A percentile compares a stretch with the other conserved stretches of the same genome.
Evolutionary conservation across 2,113 vertebrate species (phyloP).

Genomic region (Saccopteryx leptura): DNA sequence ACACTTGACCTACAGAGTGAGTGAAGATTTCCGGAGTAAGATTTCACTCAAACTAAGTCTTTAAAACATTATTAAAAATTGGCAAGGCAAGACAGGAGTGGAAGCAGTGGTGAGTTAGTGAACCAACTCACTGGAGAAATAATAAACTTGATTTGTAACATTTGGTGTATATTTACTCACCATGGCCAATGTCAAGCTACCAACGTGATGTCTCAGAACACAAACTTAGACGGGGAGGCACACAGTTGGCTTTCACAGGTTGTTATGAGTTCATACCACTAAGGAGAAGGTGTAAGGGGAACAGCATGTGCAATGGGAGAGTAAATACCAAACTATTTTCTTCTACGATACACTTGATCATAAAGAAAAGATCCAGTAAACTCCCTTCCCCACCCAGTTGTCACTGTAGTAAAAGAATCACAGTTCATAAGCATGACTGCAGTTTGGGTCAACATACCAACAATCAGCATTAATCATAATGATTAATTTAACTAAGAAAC

Average conservation of each 20-base stretch:
- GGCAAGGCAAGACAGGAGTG: not conserved
- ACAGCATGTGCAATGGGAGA: not conserved
- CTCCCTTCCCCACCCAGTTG: not conserved
- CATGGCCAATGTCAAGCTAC: not conserved
- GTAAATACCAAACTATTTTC: not conserved
- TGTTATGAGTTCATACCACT: not conserved
- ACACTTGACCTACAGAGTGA: not conserved
- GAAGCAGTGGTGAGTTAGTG: not conserved
- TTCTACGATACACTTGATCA: not conserved
- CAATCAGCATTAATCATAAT: not conserved
- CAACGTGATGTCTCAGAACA: not conserved
- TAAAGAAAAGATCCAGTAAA: not conserved
- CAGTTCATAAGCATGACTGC: not conserved
- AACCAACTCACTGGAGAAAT: not conserved
- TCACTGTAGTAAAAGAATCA: not conserved
- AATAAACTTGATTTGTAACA: not conserved
- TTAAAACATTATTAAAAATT: not conserved
- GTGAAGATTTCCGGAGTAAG: not conserved
- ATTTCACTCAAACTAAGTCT: not conserved
- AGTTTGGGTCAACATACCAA: not conserved
- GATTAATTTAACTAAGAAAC: slow-evolving; percentile 9
- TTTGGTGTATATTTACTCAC: not conserved
- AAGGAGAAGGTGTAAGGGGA: not conserved
- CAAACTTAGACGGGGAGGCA: not conserved
- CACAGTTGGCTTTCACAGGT: not conserved